Base-by-base conservation (phyloP, 2,797 vertebrate genomes). In the Emys orbicularis region DNA sequence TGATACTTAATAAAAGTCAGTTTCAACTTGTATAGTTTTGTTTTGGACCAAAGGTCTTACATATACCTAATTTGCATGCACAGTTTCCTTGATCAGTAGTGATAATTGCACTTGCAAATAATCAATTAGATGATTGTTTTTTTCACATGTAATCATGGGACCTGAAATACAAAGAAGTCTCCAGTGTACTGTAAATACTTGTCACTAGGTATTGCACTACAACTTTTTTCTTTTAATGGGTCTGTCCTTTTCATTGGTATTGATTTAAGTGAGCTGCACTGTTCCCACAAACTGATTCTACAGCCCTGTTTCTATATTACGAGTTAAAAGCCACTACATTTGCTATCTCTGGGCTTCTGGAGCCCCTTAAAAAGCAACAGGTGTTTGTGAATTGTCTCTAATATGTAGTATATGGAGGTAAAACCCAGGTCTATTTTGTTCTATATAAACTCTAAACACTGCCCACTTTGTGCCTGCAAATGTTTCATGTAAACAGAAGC, bases 181-280 rank as follows among this genome's bases (percentile, higher is more conserved):
- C 72, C 74, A 79, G 94, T 94, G 49, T 68, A 53, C 84, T 76
- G 59, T 74, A 87, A 37, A 90, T 96, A 91, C 41, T 49, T 92
- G 82, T 80, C 81, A 74, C 41, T 68, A 86, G 74, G 79, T 84
- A 83, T 2, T 90, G 77, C 25, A 15, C 86, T 91, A 83, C 53
- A 94, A 84, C 29, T 49, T 87, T 93, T 97, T 96, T 89, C 83
- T 95, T 94, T 88, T 93, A 93, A 93, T 53, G 80, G 82, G 87
- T 13, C 57, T 94, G 57, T 80, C 91, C 96, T 93, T 95, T 93
- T 90, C 91, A 25, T 82, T 93, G 72, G 65, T 87, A 74, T 27
- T 92, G 80, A 89, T 93, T 89, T 88, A 90, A 52, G 77, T 8
- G 92, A 29, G 18, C 27, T 81, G 85, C 91, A 84, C 80, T 90